Base-by-base conservation (phyloP, 2,113 vertebrate genomes). In the Halcyon senegalensis region DNA sequence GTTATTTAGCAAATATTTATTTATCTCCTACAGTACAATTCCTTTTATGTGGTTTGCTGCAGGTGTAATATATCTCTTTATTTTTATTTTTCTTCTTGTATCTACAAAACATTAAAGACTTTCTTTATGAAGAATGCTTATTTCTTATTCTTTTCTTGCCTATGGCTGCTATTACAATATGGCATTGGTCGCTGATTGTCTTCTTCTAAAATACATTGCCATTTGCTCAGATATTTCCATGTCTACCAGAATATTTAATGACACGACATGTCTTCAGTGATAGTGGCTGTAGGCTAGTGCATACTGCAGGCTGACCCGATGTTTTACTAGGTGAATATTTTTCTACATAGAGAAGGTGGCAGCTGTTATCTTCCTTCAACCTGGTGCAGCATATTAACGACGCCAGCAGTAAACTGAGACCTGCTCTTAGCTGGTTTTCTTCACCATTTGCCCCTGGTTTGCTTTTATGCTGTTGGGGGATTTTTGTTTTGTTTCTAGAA, bases 1-100 rank as follows among this genome's bases (percentile, higher is more conserved):
- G 51, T 83, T 82, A 81, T 68, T 95, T 90, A 89, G 43, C 60
- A 89, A 94, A 90, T 90, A 94, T 75, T 90, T 94, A 35, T 70
- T 93, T 92, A 91, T 31, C 27, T 91, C 41, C 56, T 58, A 59
- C 72, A 93, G 33, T 44, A 67, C n/a, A 88, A 60, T 84, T 86
- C 35, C 27, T 90, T 84, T 56, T 58, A 35, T 10, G 3, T 62
- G 27, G 55, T 51, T 84, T 87, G 58, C 81, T 89, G 56, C 56
- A 79, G 88, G 85, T 90, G 60, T 66, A 80, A 62, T 46, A 8
- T 16, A 58, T 88, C 19, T 83, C 15, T 58, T 19, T 82, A 86
- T 90, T 80, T 53, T 79, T 90, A 87, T 80, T 80, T 53, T 82
- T 86, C 82, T 76, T 24, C 64, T 81, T 75, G 24, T 73, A 46